phyloP scores from a whole-genome alignment of 64 coral and sea anemone species.

The Dendronephthya gigantea region DNA sequence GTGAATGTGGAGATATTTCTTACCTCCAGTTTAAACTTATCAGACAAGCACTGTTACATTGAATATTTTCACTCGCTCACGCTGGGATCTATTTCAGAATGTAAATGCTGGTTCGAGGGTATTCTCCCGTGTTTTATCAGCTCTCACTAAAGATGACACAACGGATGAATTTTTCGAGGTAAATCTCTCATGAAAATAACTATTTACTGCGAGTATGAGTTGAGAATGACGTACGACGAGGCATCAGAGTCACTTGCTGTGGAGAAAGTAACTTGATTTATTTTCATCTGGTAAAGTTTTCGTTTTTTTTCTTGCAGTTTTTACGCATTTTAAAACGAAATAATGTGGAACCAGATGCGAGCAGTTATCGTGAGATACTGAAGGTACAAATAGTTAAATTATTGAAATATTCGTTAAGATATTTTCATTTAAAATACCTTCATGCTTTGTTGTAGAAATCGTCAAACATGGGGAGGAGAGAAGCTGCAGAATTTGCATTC shows the following conservation, averaged over 20 bases:
- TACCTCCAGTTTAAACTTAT: too few species aligned
- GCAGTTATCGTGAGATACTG: not conserved
- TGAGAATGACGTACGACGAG: not conserved
- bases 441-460: not conserved
- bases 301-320: not conserved
- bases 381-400: not conserved
- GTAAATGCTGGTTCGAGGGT: not conserved
- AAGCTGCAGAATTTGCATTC: not conserved
- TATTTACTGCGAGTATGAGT: not conserved
- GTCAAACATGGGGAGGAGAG: not conserved
- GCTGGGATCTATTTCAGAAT: not conserved
- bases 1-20: too few species aligned
- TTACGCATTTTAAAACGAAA: not conserved
- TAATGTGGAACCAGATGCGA: not conserved
- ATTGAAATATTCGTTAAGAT: not conserved
- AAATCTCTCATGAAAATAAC: not conserved
- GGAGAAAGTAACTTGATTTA: too few species aligned
- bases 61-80: too few species aligned
- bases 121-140: not conserved
- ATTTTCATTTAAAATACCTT: not conserved
- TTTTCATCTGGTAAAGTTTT: too few species aligned
- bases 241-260: not conserved
- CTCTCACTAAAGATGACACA: not conserved
- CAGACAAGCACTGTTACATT: too few species aligned
- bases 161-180: slow-evolving; percentile 10